Percentiles rank a stretch among this genome's conserved stretches.
phyloP scores from a whole-genome alignment of 2,888 invertebrate genomes.

The Eumerus sabulonum region DNA sequence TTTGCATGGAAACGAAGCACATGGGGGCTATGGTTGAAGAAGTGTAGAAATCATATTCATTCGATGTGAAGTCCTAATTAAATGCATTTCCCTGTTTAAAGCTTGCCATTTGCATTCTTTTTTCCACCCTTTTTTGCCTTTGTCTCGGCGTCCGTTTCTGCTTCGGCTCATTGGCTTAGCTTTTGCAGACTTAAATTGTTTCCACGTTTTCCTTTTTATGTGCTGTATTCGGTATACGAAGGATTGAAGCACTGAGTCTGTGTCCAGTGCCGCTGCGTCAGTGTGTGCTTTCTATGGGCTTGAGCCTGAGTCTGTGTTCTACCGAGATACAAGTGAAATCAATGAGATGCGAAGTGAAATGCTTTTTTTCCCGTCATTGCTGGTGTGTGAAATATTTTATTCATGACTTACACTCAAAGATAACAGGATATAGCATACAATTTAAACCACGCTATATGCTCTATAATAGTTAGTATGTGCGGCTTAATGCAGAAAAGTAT shows the following conservation, averaged over 20 bases:
- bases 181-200: conserved; percentile 51
- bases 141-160: neutral
- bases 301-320: neutral
- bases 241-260: conserved; percentile 4
- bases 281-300: neutral
- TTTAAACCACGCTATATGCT: conserved; percentile 41
- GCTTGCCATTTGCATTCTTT: conserved; percentile 56
- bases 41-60: conserved; percentile 43
- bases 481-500: conserved; percentile 57
- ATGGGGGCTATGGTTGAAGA: conserved; percentile 1
- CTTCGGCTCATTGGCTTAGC: conserved; percentile 19
- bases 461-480: conserved; percentile 40
- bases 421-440: conserved; percentile 67
- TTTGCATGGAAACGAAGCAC: neutral
- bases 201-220: conserved; percentile 41
- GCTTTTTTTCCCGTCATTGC: conserved; percentile 19
- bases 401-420: conserved; percentile 64
- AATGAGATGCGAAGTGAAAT: conserved; percentile 59
- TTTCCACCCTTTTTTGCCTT: conserved; percentile 1
- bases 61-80: conserved; percentile 56
- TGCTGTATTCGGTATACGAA: conserved; percentile 50
- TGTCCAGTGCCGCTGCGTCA: neutral
- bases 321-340: conserved; percentile 58
- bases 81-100: conserved; percentile 65
- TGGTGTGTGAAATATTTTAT: conserved; percentile 65